Conservation (phyloP, 2,888 invertebrate genomes). For the Cerastis rubricosa region DNA sequence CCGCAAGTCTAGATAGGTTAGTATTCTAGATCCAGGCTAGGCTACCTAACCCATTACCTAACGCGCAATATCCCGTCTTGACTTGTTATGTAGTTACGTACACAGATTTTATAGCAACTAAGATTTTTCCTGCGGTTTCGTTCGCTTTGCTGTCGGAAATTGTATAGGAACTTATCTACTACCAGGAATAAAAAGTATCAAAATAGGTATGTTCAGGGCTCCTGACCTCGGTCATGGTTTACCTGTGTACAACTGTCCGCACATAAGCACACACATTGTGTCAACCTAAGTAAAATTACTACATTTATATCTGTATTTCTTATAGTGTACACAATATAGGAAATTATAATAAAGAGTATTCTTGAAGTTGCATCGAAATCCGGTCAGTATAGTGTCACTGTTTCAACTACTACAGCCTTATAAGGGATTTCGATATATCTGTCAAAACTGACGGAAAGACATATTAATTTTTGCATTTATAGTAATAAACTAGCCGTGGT, state of each 20-base stretch:
- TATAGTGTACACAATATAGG: no score
- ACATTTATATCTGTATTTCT: not conserved
- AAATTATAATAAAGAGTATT: not conserved
- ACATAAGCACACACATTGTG: not conserved
- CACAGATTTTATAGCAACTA: conserved; percentile 47
- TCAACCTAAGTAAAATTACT: not conserved
- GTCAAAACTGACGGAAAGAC: not conserved
- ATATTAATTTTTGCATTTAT: not conserved
- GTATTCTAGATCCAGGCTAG: conserved; percentile 78
- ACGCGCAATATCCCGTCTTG: conserved; percentile 67
- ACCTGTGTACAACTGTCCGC: not conserved
- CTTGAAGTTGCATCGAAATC: not conserved
- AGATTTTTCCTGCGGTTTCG: not conserved
- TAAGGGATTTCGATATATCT: not conserved
- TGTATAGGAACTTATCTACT: not conserved
- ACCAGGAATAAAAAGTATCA: not conserved
- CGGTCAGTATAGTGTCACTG: not conserved
- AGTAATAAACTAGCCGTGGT: no score
- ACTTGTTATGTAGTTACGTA: conserved; percentile 50
- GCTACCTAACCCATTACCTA: conserved; percentile 73
- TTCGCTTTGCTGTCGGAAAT: not conserved
- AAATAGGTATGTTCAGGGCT: no score
- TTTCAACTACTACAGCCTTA: not conserved
- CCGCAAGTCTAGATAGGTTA: conserved; percentile 83
- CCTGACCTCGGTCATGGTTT: not conserved